Percentiles rank a stretch among this genome's conserved stretches.
These are phyloP conservation scores for Bombus waltoni DNA, from an alignment of 1,140 invertebrate genomes.

Conservation along the genomic window DNA sequence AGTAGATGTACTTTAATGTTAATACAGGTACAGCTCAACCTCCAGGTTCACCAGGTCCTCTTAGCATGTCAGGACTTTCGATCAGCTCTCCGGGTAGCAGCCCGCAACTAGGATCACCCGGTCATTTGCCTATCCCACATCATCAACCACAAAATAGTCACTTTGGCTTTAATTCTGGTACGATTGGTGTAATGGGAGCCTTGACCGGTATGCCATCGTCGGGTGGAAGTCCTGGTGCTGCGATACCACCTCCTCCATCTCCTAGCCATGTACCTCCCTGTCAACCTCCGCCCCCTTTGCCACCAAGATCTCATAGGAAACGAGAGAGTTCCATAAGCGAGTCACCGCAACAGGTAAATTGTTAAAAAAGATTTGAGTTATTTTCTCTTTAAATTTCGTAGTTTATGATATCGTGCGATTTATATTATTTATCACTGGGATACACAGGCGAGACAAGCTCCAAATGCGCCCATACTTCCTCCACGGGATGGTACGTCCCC, in stretches of 20 bases:
- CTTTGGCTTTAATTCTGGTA: conserved; percentile 79
- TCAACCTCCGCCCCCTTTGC: conserved; percentile 84
- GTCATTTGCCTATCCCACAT: conserved; percentile 71
- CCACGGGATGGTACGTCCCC: conserved; percentile 85
- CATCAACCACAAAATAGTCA: conserved; percentile 80
- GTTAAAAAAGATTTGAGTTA: not conserved
- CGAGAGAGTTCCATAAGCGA: conserved; percentile 86
- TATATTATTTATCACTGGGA: not conserved
- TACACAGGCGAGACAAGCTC: conserved; percentile 83
- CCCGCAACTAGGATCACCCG: conserved; percentile 78
- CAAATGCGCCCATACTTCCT: conserved; percentile 85
- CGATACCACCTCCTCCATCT: conserved; percentile 80
- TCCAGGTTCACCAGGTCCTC: conserved; percentile 77
- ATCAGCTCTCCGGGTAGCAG: conserved; percentile 79
- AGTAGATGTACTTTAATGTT: conserved; percentile 45
- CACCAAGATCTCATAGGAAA: conserved; percentile 83
- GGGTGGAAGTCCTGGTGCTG: conserved; percentile 81
- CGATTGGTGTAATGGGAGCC: conserved; percentile 72
- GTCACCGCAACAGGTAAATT: conserved; percentile 82
- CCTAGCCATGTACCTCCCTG: conserved; percentile 80
- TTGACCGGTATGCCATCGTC: conserved; percentile 72
- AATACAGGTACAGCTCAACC: conserved; percentile 70
- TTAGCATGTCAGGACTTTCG: conserved; percentile 77
- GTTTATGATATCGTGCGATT: not conserved
- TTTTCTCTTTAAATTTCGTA: not conserved